These are phyloP conservation scores for Acrocephalus scirpaceus DNA, from an alignment of 2,797 vertebrate genomes.

Conservation along the genomic window DNA sequence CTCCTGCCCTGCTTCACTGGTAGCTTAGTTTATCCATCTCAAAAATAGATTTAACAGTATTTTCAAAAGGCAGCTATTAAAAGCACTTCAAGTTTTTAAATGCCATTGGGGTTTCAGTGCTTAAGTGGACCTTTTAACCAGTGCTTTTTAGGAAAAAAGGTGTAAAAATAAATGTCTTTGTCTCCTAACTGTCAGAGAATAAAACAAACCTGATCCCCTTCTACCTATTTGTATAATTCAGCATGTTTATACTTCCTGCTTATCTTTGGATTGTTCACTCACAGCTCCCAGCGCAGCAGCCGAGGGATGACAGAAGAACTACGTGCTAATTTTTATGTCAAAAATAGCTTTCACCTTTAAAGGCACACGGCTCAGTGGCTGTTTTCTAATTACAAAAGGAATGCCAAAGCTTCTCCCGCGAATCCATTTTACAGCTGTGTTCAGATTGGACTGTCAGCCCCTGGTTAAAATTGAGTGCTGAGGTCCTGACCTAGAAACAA, in stretches of 20 bases:
- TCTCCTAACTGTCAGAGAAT: neutral
- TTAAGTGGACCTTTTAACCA: neutral
- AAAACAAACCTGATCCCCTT: neutral
- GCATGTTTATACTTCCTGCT: neutral
- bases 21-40: constrained; percentile 6
- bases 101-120: neutral
- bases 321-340: constrained; percentile 56
- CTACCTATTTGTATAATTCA: neutral
- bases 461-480: constrained; percentile 32
- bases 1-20: neutral
- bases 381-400: constrained; percentile 44
- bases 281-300: constrained; percentile 31
- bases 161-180: neutral
- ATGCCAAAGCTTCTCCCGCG: neutral
- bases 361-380: neutral
- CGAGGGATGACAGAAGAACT: constrained; percentile 43
- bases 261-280: constrained; percentile 14
- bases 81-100: constrained; percentile 29
- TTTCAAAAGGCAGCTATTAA: constrained; percentile 46
- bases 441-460: constrained; percentile 27
- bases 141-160: constrained; percentile 3
- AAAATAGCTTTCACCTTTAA: constrained; percentile 64
- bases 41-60: constrained; percentile 6
- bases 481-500: constrained; percentile 65
- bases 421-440: constrained; percentile 48